These are phyloP conservation scores for Taeniopygia guttata DNA, from an alignment of 2,797 vertebrate species.

Conservation along the genomic window DNA sequence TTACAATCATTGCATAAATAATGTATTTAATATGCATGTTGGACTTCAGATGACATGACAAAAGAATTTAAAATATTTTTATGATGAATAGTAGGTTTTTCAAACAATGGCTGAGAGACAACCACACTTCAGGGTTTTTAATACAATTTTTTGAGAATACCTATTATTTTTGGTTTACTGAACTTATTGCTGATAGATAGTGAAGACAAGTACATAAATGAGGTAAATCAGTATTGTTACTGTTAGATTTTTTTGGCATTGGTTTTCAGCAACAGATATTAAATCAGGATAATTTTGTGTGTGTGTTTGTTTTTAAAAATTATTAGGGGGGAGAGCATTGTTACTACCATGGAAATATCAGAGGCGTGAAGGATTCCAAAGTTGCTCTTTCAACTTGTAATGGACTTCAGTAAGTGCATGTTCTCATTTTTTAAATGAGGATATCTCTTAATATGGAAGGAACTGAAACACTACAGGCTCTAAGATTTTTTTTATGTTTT, in stretches of 20 bases:
- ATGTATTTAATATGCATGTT: not conserved
- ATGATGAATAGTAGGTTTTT: not conserved
- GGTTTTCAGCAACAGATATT: not conserved
- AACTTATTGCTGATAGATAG: not conserved
- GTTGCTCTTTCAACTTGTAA: constrained; percentile 95
- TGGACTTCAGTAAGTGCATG: constrained; percentile 91
- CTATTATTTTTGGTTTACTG: constrained; percentile 14
- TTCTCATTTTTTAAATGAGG: not conserved
- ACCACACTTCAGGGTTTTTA: not conserved
- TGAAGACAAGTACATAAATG: not conserved
- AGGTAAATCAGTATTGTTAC: not conserved
- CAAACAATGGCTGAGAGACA: not conserved
- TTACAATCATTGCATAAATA: not conserved
- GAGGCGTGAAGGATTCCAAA: constrained; percentile 85
- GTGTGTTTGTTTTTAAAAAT: not conserved
- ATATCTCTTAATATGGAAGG: not conserved
- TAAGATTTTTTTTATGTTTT: not conserved
- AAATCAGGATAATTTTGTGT: not conserved
- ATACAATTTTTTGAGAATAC: not conserved
- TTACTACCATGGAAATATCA: constrained; percentile 94
- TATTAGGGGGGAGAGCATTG: constrained; percentile 95
- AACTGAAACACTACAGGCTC: not conserved
- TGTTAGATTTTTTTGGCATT: not conserved
- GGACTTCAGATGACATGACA: not conserved
- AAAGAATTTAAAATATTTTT: constrained; percentile 39